Evolutionary conservation across 2,888 invertebrate species (phyloP).

Genomic region (Drosophila dives): DNA sequence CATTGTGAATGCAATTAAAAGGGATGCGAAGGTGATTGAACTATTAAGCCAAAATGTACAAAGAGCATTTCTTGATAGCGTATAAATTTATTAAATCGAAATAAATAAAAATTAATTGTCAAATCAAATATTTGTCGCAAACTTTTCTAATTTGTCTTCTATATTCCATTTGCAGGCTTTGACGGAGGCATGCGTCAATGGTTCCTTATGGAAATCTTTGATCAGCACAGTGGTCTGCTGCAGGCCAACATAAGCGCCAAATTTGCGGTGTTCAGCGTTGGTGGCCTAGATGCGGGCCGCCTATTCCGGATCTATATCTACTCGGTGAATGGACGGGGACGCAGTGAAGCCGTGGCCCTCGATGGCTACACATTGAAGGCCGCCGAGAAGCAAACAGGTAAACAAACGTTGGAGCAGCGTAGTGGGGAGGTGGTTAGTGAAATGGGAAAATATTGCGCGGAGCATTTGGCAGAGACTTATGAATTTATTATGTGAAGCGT

Average conservation of each 20-base stretch:
- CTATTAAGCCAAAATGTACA: not conserved
- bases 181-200: conserved; percentile 91
- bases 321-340: conserved; percentile 93
- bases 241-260: conserved; percentile 89
- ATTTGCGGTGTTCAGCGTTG: conserved; percentile 91
- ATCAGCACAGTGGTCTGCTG: conserved; percentile 87
- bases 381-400: conserved; percentile 92
- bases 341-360: conserved; percentile 89
- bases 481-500: conserved; percentile 44
- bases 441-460: conserved; percentile 1
- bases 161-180: conserved; percentile 85
- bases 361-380: conserved; percentile 91
- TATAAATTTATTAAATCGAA: not conserved
- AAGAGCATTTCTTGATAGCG: not conserved
- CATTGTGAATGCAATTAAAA: conserved; percentile 8
- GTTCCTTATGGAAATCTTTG: conserved; percentile 90
- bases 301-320: conserved; percentile 92
- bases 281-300: conserved; percentile 91
- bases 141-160: not conserved
- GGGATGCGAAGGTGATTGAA: not conserved
- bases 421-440: not conserved
- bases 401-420: conserved; percentile 47
- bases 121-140: not conserved
- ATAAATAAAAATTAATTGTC: not conserved
- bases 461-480: conserved; percentile 25